Evolutionary conservation across 1,140 invertebrate species (phyloP).

Genomic region (Pseudoatta argentina): DNA sequence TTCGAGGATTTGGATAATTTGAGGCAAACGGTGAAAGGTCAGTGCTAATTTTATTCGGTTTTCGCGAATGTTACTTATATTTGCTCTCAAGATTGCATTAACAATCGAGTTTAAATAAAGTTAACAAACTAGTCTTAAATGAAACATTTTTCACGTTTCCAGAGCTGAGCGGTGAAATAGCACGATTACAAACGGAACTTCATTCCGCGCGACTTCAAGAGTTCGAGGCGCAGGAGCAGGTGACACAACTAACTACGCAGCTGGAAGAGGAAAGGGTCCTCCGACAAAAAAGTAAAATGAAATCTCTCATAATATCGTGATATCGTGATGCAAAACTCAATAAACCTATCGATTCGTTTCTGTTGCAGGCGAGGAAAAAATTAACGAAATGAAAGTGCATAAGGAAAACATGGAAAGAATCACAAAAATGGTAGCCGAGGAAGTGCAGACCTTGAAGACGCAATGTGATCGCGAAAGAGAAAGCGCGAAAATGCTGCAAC

Average conservation of each 20-base stretch:
- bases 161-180: conserved; percentile 89
- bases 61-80: not conserved
- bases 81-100: not conserved
- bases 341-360: not conserved
- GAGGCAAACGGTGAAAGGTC: conserved; percentile 88
- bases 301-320: not conserved
- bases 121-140: not conserved
- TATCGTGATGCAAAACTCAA: not conserved
- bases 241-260: conserved; percentile 84
- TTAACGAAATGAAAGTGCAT: conserved; percentile 86
- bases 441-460: conserved; percentile 88
- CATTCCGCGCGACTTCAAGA: conserved; percentile 89
- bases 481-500: conserved; percentile 86
- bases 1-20: conserved; percentile 90
- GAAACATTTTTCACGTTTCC: conserved; percentile 51
- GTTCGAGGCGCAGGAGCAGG: conserved; percentile 90
- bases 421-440: conserved; percentile 89
- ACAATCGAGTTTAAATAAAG: not conserved
- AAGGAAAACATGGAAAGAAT: conserved; percentile 89
- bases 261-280: conserved; percentile 87
- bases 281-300: conserved; percentile 82
- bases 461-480: conserved; percentile 88
- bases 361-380: conserved; percentile 76
- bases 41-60: conserved; percentile 2
- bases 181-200: conserved; percentile 89